Percentiles rank a stretch among this genome's conserved stretches.
phyloP scores from a whole-genome alignment of 1,140 invertebrate genomes.

The Venustaconcha ellipsiformis region DNA sequence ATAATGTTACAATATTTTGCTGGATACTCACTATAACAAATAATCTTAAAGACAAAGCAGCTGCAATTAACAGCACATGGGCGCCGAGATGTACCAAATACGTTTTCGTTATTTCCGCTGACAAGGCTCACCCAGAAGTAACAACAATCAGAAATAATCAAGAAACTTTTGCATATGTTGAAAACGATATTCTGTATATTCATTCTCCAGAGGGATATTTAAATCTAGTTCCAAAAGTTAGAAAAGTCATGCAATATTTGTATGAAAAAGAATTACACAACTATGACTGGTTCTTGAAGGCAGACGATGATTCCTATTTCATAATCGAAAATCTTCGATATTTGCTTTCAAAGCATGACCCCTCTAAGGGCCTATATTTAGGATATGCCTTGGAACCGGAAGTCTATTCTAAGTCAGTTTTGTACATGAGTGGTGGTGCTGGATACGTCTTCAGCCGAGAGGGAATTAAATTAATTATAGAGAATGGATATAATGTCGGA shows the following conservation, averaged over 20 bases:
- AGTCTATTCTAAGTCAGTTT: not conserved
- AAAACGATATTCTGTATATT: constrained; percentile 24
- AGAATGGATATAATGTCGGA: constrained; percentile 71
- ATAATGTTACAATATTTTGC: constrained; percentile 19
- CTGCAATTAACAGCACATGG: constrained; percentile 96
- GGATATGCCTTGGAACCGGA: constrained; percentile 13
- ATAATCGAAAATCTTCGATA: constrained; percentile 92
- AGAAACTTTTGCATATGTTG: not conserved
- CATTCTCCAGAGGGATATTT: constrained; percentile 30
- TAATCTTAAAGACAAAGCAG: constrained; percentile 90
- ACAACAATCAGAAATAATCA: not conserved
- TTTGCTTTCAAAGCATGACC: constrained; percentile 76
- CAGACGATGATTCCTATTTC: constrained; percentile 78
- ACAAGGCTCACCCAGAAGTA: constrained; percentile 50
- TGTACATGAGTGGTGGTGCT: constrained; percentile 35
- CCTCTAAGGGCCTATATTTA: constrained; percentile 39
- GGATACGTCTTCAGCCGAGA: constrained; percentile 31
- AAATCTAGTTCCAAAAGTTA: constrained; percentile 29
- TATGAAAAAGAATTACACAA: constrained; percentile 32
- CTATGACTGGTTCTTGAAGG: constrained; percentile 58
- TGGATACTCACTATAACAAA: constrained; percentile 94
- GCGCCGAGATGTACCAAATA: constrained; percentile 90
- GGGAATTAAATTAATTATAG: constrained; percentile 19
- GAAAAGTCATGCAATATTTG: constrained; percentile 23
- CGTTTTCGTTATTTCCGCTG: constrained; percentile 73